Conservation (phyloP, 2,113 vertebrate genomes). For the Pungitius pungitius region DNA sequence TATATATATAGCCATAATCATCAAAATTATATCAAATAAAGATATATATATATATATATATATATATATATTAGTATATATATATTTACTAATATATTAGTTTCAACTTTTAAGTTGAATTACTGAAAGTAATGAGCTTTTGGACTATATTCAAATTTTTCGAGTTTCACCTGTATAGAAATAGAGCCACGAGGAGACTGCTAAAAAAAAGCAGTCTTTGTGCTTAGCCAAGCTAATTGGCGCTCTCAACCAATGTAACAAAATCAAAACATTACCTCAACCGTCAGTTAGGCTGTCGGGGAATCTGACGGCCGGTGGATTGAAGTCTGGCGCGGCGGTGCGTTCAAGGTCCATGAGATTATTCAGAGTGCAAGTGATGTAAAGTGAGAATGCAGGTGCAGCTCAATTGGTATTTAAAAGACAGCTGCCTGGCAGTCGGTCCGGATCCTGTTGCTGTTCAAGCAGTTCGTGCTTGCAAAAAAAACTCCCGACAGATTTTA, state of each 20-base stretch:
- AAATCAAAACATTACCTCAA: conserved; percentile 25
- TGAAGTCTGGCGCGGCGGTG: conserved; percentile 31
- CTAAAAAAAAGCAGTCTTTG: too few relatives aligned
- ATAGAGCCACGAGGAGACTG: too few relatives aligned
- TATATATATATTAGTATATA: too few relatives aligned
- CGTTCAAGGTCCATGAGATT: conserved; percentile 26
- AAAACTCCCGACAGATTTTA: conserved; percentile 18
- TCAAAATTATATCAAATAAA: too few relatives aligned
- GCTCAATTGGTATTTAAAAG: conserved; percentile 44
- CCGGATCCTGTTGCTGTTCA: conserved; percentile 32
- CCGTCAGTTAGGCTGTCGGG: conserved; percentile 12
- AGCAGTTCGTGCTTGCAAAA: conserved; percentile 21
- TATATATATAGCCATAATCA: too few relatives aligned
- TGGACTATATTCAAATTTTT: too few relatives aligned
- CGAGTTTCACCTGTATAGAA: too few relatives aligned
- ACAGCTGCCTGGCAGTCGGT: conserved; percentile 36
- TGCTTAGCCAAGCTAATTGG: neutral
- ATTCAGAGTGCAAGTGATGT: conserved; percentile 20
- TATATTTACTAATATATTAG: too few relatives aligned
- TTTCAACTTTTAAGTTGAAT: too few relatives aligned
- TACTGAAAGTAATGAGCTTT: too few relatives aligned
- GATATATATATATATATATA: too few relatives aligned
- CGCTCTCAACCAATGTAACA: neutral
- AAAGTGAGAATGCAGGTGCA: conserved; percentile 47
- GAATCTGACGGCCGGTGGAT: conserved; percentile 1